Conservation (phyloP, 1,140 invertebrate species). For the Batillaria attramentaria region DNA sequence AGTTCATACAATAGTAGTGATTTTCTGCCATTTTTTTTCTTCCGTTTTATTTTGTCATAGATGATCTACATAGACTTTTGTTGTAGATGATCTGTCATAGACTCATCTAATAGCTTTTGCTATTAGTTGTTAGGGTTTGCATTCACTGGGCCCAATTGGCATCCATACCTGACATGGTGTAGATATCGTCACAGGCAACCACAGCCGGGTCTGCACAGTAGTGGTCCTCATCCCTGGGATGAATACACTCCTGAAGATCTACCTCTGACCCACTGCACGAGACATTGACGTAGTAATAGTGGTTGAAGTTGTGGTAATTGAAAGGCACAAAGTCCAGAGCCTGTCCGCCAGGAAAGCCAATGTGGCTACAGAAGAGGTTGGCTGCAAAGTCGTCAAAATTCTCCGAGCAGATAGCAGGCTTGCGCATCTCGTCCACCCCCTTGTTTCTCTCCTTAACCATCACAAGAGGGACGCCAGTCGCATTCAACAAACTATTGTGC, state of each 20-base stretch:
- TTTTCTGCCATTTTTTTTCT: too few relatives aligned
- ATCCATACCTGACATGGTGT: not conserved
- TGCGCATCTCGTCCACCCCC: not conserved
- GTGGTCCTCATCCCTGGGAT: not conserved
- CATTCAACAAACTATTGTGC: not conserved
- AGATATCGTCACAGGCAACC: too few relatives aligned
- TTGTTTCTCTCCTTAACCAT: not conserved
- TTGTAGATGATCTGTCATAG: too few relatives aligned
- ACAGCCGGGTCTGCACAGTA: not conserved
- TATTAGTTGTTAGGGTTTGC: not conserved
- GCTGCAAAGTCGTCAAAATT: not conserved
- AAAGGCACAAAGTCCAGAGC: not conserved
- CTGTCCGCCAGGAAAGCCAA: not conserved
- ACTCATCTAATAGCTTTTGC: not conserved
- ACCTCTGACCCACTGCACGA: not conserved
- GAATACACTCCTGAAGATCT: not conserved
- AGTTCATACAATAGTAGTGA: too few relatives aligned
- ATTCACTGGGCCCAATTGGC: not conserved
- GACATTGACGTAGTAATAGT: not conserved
- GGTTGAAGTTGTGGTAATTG: not conserved
- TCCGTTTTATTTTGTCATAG: too few relatives aligned
- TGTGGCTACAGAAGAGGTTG: not conserved
- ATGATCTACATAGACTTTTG: too few relatives aligned
- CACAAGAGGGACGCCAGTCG: not conserved
- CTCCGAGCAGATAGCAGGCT: not conserved